Base-by-base conservation (phyloP, 2,888 invertebrate genomes). In the Pseudococcus longispinus region DNA sequence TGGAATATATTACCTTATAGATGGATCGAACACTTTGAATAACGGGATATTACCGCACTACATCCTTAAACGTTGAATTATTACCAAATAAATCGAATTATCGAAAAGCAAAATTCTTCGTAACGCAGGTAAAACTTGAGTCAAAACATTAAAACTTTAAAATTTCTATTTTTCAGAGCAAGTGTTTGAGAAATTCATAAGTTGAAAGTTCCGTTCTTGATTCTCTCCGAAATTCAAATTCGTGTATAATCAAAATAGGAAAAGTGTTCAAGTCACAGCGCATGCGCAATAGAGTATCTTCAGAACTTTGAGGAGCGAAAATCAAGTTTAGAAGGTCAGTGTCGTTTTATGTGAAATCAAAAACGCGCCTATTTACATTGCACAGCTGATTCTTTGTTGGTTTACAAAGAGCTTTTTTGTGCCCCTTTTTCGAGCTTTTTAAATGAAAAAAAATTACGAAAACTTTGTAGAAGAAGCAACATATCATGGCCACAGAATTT, bases 261-360 rank as follows among this genome's bases (percentile, higher is more conserved):
- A 65, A 77, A 77, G 32, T 77, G 18, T 77, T 77, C 77, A 77
- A 77, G 77, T 77, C 77, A 77, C 32, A n/a, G 9, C 77, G 77
- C 77, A 77, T 77, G 77, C 77, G 77, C 77, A 77, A 18, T n/a
- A 29, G 4, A 29, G 15, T 70, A 70, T 70, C n/a, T n/a, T n/a
- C n/a, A n/a, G n/a, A n/a, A n/a, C n/a, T n/a, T n/a, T n/a, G n/a
- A n/a, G n/a, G n/a, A n/a, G n/a, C n/a, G n/a, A n/a, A 37, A 37
- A 1, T 37, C 8, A 37, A 37, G 37, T 37, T 77, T 37, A 18
- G 77, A 32, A 77, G 77, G 77, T 37, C 77, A 77, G 77, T 77
- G 77, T 77, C 77, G 77, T 77, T 77, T 32, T 15, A 2, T 11
- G 15, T n/a, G 26, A 37, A 77, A 77, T 3, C 15, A 77, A 77